Evolutionary conservation across 2,113 vertebrate species (phyloP), one percentile per base, ranked within the genome.

Genomic region (Pelecanoides urinatrix): DNA sequence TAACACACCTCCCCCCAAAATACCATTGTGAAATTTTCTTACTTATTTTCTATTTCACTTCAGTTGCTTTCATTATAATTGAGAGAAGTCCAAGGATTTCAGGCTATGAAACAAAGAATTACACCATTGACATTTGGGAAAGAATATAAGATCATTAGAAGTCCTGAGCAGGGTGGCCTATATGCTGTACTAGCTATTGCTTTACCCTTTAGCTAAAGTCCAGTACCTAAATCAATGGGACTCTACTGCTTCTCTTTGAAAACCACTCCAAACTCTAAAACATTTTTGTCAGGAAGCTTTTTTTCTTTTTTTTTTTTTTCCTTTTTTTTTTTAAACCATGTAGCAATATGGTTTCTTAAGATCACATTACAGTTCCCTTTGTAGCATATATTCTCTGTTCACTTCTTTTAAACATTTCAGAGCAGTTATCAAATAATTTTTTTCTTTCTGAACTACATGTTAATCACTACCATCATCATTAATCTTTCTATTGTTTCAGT

Each of bases 131-230:
- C 92, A 96, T 96, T 96, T 96, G 59, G 63, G 83, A 93, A 95
- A 95, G 86, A 90, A 77, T 86, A 81, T 91, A 94, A 80, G 86
- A 96, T 84, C 88, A 93, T 94, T 95, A 93, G 45, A 88, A 92
- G 92, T 90, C 90, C 86, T 84, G 72, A 92, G 68, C 68, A 92
- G 40, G 72, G 61, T 92, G 68, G 88, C 92, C 90, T 80, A 90
- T 71, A 50, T 65, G 75, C 40, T 80, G 92, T 93, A 49, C 82
- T 72, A 71, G 52, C 76, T 90, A 96, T 84, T 95, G 56, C 85
- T 92, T 94, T 95, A 92, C 90, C 90, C 96, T 94, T 92, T 95
- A 95, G 68, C 79, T 88, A 71, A 96, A 90, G 94, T 93, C 94
- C 88, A 79, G 65, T 94, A 80, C 40, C 76, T 95, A 93, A 97